These are phyloP conservation scores for Drosophila gunungcola DNA, from an alignment of 1,140 invertebrate species.

Conservation along the genomic window DNA sequence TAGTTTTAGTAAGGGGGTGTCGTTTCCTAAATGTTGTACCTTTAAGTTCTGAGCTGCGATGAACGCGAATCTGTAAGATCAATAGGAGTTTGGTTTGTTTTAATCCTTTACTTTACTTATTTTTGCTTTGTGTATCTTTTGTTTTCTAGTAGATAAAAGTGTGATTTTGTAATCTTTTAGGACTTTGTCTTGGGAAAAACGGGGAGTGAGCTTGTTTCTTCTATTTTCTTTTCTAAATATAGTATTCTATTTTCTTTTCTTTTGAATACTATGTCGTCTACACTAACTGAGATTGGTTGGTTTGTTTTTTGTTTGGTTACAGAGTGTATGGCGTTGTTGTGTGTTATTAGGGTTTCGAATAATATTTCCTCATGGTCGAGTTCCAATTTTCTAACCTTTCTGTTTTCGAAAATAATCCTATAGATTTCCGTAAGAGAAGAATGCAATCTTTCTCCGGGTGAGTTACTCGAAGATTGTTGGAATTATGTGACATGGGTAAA, in stretches of 20 bases:
- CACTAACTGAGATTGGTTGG: background rate
- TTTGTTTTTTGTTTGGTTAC: background rate
- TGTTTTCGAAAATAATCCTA: conserved; percentile 5
- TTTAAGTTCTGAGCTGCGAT: no score
- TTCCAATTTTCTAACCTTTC: background rate
- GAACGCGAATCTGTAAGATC: no score
- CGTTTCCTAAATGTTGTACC: no score
- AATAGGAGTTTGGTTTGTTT: no score
- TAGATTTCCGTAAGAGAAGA: conserved; percentile 6
- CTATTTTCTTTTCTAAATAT: conserved; percentile 9
- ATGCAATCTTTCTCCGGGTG: conserved; percentile 3
- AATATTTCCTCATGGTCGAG: conserved; percentile 2
- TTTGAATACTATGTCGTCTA: conserved; percentile 4
- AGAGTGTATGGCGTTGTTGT: background rate
- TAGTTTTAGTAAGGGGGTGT: no score
- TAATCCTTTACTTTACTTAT: no score
- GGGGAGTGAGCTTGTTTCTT: background rate
- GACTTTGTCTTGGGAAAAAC: background rate
- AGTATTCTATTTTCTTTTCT: no score
- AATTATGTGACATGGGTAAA: background rate
- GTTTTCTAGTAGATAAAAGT: background rate
- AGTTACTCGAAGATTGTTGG: background rate
- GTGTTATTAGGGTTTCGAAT: background rate
- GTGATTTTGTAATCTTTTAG: background rate
- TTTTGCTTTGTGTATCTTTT: conserved; percentile 2